Conservation (phyloP, 2,113 vertebrate genomes). For the Anhinga anhinga region DNA sequence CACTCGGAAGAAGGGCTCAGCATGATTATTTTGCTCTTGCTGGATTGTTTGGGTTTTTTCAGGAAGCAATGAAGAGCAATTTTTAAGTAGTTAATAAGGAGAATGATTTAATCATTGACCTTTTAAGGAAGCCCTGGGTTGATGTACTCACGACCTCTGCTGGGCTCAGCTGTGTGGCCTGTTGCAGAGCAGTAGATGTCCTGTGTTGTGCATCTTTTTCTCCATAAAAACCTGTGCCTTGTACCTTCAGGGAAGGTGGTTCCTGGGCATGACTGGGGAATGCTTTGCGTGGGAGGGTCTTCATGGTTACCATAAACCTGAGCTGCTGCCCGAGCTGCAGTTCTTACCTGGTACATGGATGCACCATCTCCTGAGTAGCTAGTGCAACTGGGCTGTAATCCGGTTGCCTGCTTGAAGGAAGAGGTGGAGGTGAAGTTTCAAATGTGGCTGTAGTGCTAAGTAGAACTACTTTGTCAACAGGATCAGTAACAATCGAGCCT, state of each 20-base stretch:
- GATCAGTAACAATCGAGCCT: not conserved
- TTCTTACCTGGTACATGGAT: not conserved
- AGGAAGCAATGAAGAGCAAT: not conserved
- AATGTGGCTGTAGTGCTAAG: not conserved
- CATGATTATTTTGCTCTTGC: not conserved
- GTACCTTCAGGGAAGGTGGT: not conserved
- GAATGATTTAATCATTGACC: not conserved
- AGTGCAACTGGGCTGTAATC: not conserved
- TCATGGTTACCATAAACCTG: not conserved
- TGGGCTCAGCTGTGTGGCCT: not conserved
- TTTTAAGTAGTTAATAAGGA: not conserved
- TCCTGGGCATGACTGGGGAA: not conserved
- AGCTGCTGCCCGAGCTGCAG: not conserved
- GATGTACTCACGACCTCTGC: not conserved
- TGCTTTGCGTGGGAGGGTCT: not conserved
- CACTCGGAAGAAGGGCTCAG: not conserved
- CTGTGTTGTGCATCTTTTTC: not conserved
- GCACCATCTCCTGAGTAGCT: not conserved
- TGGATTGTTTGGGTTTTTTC: not conserved
- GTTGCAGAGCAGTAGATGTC: rapidly evolving
- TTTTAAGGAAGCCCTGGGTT: not conserved
- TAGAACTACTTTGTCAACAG: not conserved
- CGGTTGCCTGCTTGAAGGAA: not conserved
- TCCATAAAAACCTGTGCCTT: not conserved
- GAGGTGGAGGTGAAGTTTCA: not conserved